Evolutionary conservation across 2,113 vertebrate genomes (phyloP).

Genomic region (Callospermophilus lateralis): DNA sequence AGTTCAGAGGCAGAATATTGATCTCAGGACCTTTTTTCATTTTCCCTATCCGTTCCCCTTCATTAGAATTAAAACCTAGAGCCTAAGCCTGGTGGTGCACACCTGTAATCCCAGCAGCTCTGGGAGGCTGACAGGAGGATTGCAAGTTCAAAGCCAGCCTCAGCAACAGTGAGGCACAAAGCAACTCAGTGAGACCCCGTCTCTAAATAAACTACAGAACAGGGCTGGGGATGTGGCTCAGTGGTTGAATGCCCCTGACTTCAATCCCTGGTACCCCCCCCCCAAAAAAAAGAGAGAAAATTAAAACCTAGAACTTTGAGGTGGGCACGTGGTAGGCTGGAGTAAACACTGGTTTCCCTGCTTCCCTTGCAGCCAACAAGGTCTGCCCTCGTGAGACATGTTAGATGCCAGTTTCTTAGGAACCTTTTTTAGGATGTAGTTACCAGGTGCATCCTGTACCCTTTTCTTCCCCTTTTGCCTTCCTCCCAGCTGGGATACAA

Average conservation of each 20-base stretch:
- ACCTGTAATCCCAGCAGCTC: no score
- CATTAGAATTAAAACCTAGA: constrained; percentile 8
- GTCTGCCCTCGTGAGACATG: not conserved
- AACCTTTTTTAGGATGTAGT: constrained; percentile 28
- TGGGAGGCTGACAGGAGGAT: no score
- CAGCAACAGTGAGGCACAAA: no score
- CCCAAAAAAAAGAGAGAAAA: not conserved
- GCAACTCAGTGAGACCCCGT: no score
- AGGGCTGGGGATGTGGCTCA: no score
- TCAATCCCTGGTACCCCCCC: no score
- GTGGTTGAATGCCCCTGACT: no score
- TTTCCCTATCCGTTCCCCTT: not conserved
- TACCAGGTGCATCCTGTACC: not conserved
- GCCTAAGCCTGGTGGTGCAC: no score
- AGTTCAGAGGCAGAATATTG: not conserved
- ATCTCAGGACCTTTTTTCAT: not conserved
- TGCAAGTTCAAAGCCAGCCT: no score
- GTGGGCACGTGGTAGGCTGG: not conserved
- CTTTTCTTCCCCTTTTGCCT: not conserved
- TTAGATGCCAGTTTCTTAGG: not conserved
- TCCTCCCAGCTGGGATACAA: not conserved
- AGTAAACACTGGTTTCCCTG: not conserved
- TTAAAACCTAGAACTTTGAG: not conserved
- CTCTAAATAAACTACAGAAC: no score
- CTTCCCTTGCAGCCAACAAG: not conserved